Conservation (phyloP, 2,888 invertebrate genomes). For the Hesperia comma region DNA sequence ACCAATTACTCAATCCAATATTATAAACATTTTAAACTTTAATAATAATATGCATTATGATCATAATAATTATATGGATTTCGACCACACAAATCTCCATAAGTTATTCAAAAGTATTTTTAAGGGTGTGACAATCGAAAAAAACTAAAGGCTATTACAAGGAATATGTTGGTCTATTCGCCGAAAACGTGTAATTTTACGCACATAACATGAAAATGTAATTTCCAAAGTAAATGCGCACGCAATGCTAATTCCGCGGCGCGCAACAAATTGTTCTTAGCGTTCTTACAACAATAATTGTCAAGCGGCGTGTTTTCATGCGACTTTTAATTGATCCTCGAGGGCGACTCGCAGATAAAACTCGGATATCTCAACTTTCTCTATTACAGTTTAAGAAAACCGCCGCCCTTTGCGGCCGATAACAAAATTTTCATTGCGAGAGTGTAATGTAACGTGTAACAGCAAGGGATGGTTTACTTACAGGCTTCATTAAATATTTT, state of each 20-base stretch:
- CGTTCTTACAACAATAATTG: slow-evolving; percentile 78
- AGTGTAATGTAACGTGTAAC: slow-evolving; percentile 62
- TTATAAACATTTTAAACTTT: no score
- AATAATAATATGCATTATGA: no score
- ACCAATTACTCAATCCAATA: no score
- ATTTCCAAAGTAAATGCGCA: slow-evolving; percentile 7
- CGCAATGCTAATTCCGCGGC: slow-evolving; percentile 21
- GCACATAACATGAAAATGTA: not conserved
- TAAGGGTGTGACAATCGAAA: no score
- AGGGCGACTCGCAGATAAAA: slow-evolving; percentile 81
- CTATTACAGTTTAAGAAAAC: slow-evolving; percentile 83
- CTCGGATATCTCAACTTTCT: slow-evolving; percentile 80
- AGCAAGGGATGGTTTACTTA: slow-evolving; percentile 36
- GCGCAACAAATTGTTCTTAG: slow-evolving; percentile 52
- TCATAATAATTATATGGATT: no score
- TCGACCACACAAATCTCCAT: no score
- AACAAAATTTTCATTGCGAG: slow-evolving; percentile 72
- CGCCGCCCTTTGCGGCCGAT: slow-evolving; percentile 71
- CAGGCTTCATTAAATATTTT: not conserved
- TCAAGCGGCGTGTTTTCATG: slow-evolving; percentile 64
- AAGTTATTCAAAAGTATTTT: no score
- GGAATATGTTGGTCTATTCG: no score
- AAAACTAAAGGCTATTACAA: no score
- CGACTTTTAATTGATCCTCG: slow-evolving; percentile 84
- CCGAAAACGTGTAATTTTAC: no score